A percentile compares a stretch with the other conserved stretches of the same genome.
Conservation (phyloP, 2,113 vertebrate genomes). For the Cavia porcellus region DNA sequence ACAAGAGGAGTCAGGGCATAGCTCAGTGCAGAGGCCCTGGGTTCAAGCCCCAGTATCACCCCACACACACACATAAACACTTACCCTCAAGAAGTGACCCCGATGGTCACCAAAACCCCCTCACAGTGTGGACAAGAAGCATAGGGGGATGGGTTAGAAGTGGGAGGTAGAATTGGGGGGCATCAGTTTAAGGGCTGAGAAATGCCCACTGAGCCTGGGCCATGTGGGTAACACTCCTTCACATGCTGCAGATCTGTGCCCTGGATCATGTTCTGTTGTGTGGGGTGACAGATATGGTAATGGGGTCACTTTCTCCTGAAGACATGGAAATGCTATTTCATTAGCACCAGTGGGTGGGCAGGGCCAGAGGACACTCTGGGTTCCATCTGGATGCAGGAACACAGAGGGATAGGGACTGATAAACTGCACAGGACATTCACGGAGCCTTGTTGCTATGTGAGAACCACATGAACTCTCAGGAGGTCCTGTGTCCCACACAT, state of each 20-base stretch:
- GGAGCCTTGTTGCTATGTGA: background rate
- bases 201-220: accelerated
- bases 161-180: accelerated
- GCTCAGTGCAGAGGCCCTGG: background rate
- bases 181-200: background rate
- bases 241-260: background rate
- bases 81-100: background rate
- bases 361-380: background rate
- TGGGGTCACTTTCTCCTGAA: background rate
- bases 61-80: background rate
- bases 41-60: background rate
- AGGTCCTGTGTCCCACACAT: background rate
- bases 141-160: too few species aligned
- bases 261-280: background rate
- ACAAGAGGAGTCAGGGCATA: background rate
- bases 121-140: background rate
- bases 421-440: background rate
- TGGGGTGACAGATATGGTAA: background rate
- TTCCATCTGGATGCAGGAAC: background rate
- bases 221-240: accelerated
- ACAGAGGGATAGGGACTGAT: background rate
- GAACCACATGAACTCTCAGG: background rate
- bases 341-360: background rate
- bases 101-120: background rate
- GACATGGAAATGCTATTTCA: background rate